Evolutionary conservation across 2,797 vertebrate species (phyloP).

Genomic region (Platalea minor): DNA sequence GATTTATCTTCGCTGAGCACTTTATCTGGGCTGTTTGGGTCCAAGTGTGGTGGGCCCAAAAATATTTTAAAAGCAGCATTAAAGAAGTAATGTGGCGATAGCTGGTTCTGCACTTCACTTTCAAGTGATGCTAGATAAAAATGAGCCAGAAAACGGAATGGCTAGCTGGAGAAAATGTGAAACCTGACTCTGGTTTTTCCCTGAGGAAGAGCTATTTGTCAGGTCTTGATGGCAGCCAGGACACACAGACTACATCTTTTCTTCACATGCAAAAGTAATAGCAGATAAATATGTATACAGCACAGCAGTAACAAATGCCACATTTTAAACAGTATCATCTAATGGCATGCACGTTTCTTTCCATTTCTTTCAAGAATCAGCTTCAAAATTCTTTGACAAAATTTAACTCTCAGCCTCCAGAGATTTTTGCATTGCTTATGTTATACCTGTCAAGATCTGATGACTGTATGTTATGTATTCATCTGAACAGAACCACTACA

Average conservation of each 20-base stretch:
- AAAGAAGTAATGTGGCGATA: background rate
- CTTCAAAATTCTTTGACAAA: conserved; percentile 67
- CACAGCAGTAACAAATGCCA: background rate
- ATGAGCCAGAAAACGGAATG: background rate
- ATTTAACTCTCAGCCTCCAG: conserved; percentile 64
- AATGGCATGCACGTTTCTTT: conserved; percentile 48
- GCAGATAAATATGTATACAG: conserved; percentile 41
- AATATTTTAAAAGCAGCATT: background rate
- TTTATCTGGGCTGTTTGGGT: background rate
- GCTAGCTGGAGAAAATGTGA: background rate
- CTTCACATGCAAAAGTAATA: background rate
- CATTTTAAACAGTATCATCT: background rate
- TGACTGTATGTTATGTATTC: conserved; percentile 86
- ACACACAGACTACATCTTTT: background rate
- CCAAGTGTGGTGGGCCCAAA: background rate
- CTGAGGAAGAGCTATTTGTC: background rate
- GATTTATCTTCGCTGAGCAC: background rate
- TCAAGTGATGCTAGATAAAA: background rate
- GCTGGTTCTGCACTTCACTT: background rate
- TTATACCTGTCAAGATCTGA: conserved; percentile 85
- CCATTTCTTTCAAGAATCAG: conserved; percentile 62
- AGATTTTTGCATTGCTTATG: conserved; percentile 76
- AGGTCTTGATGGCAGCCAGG: background rate
- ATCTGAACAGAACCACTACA: conserved; percentile 89
- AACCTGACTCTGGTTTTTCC: background rate